Evolutionary conservation across 1,140 invertebrate genomes (phyloP).

Genomic region (Drosophila burlai): DNA sequence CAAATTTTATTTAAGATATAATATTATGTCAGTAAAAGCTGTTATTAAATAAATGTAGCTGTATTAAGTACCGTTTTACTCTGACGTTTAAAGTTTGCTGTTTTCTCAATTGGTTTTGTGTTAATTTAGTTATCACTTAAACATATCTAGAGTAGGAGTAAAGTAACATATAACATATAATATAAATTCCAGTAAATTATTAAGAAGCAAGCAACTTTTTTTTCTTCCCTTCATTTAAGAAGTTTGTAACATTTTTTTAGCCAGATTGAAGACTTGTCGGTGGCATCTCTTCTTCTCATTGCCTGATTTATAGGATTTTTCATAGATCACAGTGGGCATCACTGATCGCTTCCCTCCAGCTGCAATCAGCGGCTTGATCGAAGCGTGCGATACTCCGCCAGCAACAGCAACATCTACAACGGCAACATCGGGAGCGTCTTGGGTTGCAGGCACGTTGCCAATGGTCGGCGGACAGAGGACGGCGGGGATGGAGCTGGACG

Average conservation of each 20-base stretch:
- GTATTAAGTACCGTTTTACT: no score
- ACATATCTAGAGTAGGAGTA: no score
- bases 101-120: no score
- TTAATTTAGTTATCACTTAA: no score
- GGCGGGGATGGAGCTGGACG: constrained; percentile 17
- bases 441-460: constrained; percentile 57
- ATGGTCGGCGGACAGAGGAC: constrained; percentile 18
- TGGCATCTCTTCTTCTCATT: neutral
- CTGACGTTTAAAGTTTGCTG: no score
- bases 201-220: neutral
- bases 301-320: constrained; percentile 9
- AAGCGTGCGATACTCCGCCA: constrained; percentile 73
- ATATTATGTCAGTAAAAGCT: neutral
- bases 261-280: neutral
- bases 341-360: constrained; percentile 62
- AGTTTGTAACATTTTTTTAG: neutral
- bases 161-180: no score
- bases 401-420: constrained; percentile 16
- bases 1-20: no score
- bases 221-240: no score
- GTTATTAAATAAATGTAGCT: no score
- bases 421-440: constrained; percentile 38
- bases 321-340: constrained; percentile 39
- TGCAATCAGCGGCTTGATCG: constrained; percentile 75
- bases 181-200: no score